Base-by-base conservation (phyloP, 1,140 invertebrate species). In the Coenobita brevimanus region DNA sequence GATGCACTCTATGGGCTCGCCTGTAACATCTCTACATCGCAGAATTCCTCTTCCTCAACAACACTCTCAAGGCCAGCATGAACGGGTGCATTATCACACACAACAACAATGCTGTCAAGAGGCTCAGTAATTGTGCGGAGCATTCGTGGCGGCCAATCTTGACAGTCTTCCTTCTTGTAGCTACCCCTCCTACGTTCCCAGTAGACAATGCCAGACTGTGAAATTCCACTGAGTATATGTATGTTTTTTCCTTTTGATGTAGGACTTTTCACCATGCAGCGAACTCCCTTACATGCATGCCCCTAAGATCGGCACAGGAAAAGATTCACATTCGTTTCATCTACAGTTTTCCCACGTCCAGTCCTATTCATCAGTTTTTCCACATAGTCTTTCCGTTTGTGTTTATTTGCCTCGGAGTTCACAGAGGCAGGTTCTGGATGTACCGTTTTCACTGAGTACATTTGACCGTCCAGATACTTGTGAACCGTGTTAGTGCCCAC, bases 61-160 rank as follows among this genome's bases (percentile, higher is more conserved):
- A 80, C 76, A 3, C 62, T 64, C 27, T 82, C 80, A 30, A 80
- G 76, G 17, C 33, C 76, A 57, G 33, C 24, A 82, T 82, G 80
- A 38, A 82, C 80, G 17, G 57, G 60, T 38, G 60, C 60, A 82
- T 82, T 67, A 43, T 82, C 80, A 82, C 80, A 67, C 6, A 82
- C 57, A 33, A 82, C 43, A 41, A 57, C 46, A 27, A 80, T 80
- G 57, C 46, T 21, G 1, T 10, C 1, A 24, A n/a, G 41, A 67
- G 80, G 62, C 80, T 82, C 60, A 41, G 38, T 64, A 30, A 80
- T 67, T 38, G 60, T 82, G 60, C 62, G 60, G 21, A 82, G 80
- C 60, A 67, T 82, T 82, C 62, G 38, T 24, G 36, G 0, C 30
- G 67, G 57, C 80, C 62, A 82, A 64, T 64, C 33, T 6, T 69